A percentile compares a stretch with the other conserved stretches of the same genome.
Conservation (phyloP, 1,140 invertebrate species). For the Penaeus japonicus region DNA sequence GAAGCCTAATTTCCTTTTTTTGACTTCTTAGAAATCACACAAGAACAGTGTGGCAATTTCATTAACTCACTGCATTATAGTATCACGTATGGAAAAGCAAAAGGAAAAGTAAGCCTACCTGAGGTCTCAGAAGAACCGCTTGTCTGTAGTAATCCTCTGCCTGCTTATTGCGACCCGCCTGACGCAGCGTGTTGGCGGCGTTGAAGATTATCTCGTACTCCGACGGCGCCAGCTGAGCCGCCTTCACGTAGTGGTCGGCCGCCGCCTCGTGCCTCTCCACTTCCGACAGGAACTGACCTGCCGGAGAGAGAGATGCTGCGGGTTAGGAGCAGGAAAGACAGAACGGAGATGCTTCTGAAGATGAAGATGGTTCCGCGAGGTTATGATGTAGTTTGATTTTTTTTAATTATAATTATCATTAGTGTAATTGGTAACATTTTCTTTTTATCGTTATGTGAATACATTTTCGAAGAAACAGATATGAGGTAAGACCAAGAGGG, state of each 20-base stretch:
- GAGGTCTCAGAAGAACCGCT: conserved; percentile 59
- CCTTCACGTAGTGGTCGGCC: conserved; percentile 78
- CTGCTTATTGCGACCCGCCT: conserved; percentile 77
- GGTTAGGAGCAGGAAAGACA: not conserved
- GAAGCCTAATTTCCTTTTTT: too few species aligned
- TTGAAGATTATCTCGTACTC: conserved; percentile 88
- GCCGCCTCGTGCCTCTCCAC: conserved; percentile 80
- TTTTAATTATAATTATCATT: too few species aligned
- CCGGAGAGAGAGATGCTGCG: not conserved
- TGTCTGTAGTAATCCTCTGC: conserved; percentile 82
- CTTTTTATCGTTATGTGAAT: too few species aligned
- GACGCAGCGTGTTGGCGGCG: conserved; percentile 84
- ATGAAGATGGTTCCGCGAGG: not conserved
- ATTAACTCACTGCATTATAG: too few species aligned
- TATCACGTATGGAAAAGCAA: too few species aligned
- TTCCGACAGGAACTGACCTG: conserved; percentile 81
- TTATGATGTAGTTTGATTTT: not conserved
- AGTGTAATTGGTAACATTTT: too few species aligned
- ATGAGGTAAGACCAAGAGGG: too few species aligned
- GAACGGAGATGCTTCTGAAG: too few species aligned
- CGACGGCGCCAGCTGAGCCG: conserved; percentile 77
- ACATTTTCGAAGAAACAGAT: too few species aligned
- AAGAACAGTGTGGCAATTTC: too few species aligned
- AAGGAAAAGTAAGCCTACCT: conserved; percentile 37
- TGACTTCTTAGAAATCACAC: too few species aligned